Evolutionary conservation across 2,113 vertebrate genomes (phyloP).

Genomic region (Dipodomys merriami): DNA sequence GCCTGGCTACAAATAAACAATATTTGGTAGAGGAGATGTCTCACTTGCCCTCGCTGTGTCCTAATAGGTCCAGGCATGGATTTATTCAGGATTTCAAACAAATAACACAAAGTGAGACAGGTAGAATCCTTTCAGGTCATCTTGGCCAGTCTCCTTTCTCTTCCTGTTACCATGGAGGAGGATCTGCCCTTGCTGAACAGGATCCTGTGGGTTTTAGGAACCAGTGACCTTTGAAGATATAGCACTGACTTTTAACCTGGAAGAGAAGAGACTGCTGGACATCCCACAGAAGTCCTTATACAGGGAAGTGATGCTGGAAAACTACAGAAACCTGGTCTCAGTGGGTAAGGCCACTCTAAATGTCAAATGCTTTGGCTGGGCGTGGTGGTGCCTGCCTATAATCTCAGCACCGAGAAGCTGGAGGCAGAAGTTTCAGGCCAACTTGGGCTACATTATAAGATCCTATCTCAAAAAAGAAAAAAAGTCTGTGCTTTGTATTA

Average conservation of each 20-base stretch:
- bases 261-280: slow-evolving; percentile 75
- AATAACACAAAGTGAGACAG: not conserved
- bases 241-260: slow-evolving; percentile 65
- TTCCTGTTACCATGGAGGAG: not conserved
- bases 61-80: not conserved
- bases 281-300: slow-evolving; percentile 71
- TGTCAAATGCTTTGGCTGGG: not conserved
- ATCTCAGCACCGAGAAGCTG: not conserved
- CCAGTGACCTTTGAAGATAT: slow-evolving; percentile 76
- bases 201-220: slow-evolving; percentile 76
- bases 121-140: not conserved
- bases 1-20: not conserved
- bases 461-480: not conserved
- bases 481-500: slow-evolving; percentile 7
- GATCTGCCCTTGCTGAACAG: slow-evolving; percentile 19
- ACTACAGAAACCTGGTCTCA: slow-evolving; percentile 77
- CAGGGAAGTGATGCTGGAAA: slow-evolving; percentile 76
- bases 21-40: not conserved
- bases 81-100: not conserved
- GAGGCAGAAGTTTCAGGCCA: not conserved
- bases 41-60: not conserved
- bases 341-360: slow-evolving; percentile 73
- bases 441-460: not conserved
- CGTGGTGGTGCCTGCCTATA: no score
- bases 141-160: not conserved